Base-by-base conservation (phyloP, 2,797 vertebrate genomes). In the Gymnopithys bicolor region DNA sequence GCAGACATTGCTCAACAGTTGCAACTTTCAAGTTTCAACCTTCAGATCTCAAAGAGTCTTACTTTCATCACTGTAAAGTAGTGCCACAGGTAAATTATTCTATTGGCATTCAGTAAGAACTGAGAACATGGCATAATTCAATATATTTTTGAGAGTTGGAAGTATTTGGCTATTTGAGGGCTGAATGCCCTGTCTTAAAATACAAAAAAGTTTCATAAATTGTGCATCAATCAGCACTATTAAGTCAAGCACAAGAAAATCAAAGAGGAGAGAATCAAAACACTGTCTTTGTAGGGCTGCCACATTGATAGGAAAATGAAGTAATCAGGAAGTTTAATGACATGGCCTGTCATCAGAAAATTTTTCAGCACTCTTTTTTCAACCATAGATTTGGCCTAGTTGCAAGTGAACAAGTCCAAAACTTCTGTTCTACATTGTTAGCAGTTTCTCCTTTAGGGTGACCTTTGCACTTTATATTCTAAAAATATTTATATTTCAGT, bases 191-290 rank as follows among this genome's bases (percentile, higher is more conserved):
- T 13, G 48, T n/a, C 70, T 78, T 71, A 70, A 78, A 89, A 90
- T 41, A 17, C 25, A 58, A 77, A 48, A 39, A 73, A 24, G 6
- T 27, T 33, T 73, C 19, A 6, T 63, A 85, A 75, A 33, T 52
- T 77, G 39, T 55, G 9, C 35, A 55, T 76, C 68, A 69, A 5
- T 83, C 64, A 85, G 23, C 28, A 60, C 33, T 77, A 52, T 33
- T 67, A 88, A 52, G 3, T 13, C 48, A 89, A 86, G 45, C 13
- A 84, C 41, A 83, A 70, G 56, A 80, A 66, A 89, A 80, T 52
- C n/a, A 87, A 92, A 51, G 16, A 66, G 27, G 43, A 91, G 17
- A 91, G 35, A 91, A 74, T 52, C 37, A 79, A 89, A 94, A 79
- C 13, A 55, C 7, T 80, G 43, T 33, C 39, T 75, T 76, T 79